Percentiles rank a stretch among this genome's conserved stretches.
These are phyloP conservation scores for Drosophila nigromelanica DNA, from an alignment of 1,140 invertebrate species.

Conservation along the genomic window DNA sequence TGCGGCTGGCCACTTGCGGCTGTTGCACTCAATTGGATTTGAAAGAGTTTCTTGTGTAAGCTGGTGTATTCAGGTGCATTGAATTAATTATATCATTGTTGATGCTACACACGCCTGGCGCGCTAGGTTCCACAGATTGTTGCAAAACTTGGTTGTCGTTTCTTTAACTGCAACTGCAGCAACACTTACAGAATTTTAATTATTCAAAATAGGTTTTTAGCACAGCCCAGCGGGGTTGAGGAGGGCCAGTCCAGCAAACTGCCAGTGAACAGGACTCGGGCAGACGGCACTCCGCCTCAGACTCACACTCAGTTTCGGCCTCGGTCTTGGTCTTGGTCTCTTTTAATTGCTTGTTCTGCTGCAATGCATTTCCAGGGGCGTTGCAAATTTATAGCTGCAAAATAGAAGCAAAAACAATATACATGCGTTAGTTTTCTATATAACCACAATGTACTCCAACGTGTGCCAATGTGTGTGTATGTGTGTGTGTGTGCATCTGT, in stretches of 20 bases:
- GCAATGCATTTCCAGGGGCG: conserved; percentile 77
- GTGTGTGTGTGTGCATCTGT: conserved; percentile 37
- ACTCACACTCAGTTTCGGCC: neutral
- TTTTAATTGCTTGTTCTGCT: conserved; percentile 81
- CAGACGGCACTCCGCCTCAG: conserved; percentile 1
- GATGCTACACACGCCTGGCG: conserved; percentile 39
- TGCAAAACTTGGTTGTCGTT: conserved; percentile 24
- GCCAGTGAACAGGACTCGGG: conserved; percentile 21
- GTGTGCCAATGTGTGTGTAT: neutral
- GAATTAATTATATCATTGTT: conserved; percentile 83
- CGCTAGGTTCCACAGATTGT: conserved; percentile 49
- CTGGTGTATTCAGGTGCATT: conserved; percentile 74
- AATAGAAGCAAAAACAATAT: conserved; percentile 75
- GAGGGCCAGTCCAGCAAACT: conserved; percentile 6
- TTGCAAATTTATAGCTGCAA: conserved; percentile 77
- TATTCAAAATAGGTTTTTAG: conserved; percentile 80
- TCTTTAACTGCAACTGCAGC: conserved; percentile 31
- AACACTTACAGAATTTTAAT: conserved; percentile 79
- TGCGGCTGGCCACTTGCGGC: conserved; percentile 19
- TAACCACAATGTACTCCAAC: conserved; percentile 60
- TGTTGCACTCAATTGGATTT: conserved; percentile 50
- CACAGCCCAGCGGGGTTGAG: conserved; percentile 29
- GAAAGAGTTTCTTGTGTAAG: conserved; percentile 39
- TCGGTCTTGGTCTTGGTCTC: conserved; percentile 23
- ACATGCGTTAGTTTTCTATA: conserved; percentile 68